A percentile compares a stretch with the other conserved stretches of the same genome.
Conservation (phyloP, 53 echinoderm and acorn worm genomes). For the Paelopatides confundens region DNA sequence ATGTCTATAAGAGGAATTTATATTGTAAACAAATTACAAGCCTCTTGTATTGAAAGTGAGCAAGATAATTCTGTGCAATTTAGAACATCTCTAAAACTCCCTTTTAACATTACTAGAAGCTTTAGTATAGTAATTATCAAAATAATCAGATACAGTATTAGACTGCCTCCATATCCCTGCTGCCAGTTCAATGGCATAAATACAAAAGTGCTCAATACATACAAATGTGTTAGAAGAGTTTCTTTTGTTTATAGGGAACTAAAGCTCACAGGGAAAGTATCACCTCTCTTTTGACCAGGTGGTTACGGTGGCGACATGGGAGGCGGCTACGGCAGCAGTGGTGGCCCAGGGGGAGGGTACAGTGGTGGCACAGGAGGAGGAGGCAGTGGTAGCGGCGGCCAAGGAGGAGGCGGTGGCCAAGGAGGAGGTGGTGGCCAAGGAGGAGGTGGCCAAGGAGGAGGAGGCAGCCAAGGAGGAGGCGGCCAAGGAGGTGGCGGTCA, state of each 20-base stretch:
- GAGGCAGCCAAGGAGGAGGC: not conserved
- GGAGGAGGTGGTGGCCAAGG: not conserved
- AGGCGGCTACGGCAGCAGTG: not conserved
- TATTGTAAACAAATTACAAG: too few species aligned
- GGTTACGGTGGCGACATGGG: constrained; percentile 36
- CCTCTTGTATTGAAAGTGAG: too few species aligned
- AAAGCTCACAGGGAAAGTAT: not conserved
- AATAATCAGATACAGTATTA: too few species aligned
- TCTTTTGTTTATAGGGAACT: not conserved
- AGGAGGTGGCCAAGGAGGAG: not conserved
- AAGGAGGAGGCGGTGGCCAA: not conserved
- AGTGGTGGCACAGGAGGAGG: not conserved
- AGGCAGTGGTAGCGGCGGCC: not conserved
- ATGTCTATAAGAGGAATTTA: too few species aligned
- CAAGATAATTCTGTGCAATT: too few species aligned
- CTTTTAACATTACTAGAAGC: too few species aligned
- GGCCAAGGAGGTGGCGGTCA: not conserved
- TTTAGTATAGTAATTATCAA: too few species aligned
- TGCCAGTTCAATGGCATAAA: too few species aligned
- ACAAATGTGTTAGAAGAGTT: too few species aligned
- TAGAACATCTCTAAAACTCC: too few species aligned
- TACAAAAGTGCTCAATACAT: too few species aligned
- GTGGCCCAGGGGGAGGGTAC: not conserved
- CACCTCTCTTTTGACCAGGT: constrained; percentile 21
- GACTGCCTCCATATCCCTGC: too few species aligned